Evolutionary conservation across 2,888 invertebrate genomes (phyloP), one percentile per base, ranked within the genome.

Genomic region (Tetragonisca angustula): DNA sequence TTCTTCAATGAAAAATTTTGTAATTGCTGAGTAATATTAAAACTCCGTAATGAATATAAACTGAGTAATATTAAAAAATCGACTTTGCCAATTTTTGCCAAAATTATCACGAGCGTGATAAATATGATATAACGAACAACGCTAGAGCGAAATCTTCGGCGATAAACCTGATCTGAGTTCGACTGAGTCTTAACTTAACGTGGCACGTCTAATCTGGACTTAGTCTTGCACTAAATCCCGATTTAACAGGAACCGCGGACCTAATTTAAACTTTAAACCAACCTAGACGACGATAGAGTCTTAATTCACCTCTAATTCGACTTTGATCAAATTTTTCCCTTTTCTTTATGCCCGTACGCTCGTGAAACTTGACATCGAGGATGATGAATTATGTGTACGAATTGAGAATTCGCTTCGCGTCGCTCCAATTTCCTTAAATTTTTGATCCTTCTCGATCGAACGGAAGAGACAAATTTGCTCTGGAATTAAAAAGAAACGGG

Each of bases 191-290:
- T 19, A 21, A 21, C 21, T 68, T 52, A 73, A 73, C 50, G 32
- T 50, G 52, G 21, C 59, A 27, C 71, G 61, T 19, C 71, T 61
- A 49, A 52, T 36, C 24, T 52, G 36, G 36, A 74, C n/a, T 52
- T 64, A 65, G 4, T 24, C 9, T 49, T n/a, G n/a, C n/a, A 19
- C 36, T 65, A 52, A 36, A 65, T 64, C 64, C 52, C 64, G 52
- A 64, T 65, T 52, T 32, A 52, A 52, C 52, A 24, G 19, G 49
- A 49, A 72, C 21, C 59, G 13, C 27, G 43, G 43, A 71, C 27
- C 59, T 61, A 49, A 70, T 70, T 70, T 56, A 70, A 70, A 70
- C 32, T 70, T 36, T 54, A 70, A 64, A 50, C 73, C 59, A 19
- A 52, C 5, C 15, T 64, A 19, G 13, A 54, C n/a, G 19, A 4